phyloP scores from a whole-genome alignment of 1,140 invertebrate genomes.

The Bombus sibiricus region DNA sequence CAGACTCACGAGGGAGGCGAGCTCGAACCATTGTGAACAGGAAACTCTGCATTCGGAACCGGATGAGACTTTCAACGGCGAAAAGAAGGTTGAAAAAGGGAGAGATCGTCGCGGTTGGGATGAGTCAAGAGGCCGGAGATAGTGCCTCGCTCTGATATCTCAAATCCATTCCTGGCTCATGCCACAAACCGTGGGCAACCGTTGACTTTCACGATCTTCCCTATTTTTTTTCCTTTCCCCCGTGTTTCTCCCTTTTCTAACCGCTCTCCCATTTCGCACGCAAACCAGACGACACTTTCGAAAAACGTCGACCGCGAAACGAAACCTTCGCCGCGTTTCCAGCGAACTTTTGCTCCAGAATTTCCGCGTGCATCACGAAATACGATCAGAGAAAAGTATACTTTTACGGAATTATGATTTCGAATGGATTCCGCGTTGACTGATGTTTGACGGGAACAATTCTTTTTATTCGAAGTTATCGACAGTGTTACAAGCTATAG shows the following conservation, averaged over 20 bases:
- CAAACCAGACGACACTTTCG: neutral
- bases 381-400: neutral
- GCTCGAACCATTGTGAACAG: constrained; percentile 59
- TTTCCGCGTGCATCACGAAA: neutral
- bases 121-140: constrained; percentile 56
- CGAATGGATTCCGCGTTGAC: neutral
- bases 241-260: neutral
- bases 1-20: constrained; percentile 61
- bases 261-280: neutral
- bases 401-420: neutral
- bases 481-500: too few relatives aligned
- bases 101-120: neutral
- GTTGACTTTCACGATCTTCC: constrained; percentile 31
- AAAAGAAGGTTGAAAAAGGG: constrained; percentile 42
- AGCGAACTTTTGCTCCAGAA: constrained; percentile 28
- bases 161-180: constrained; percentile 66
- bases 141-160: constrained; percentile 65
- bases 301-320: neutral
- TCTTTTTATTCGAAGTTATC: too few relatives aligned
- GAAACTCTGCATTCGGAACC: constrained; percentile 68
- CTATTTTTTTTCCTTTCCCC: neutral
- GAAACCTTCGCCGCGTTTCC: neutral
- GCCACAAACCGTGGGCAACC: constrained; percentile 51
- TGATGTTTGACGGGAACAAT: neutral
- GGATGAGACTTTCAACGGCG: constrained; percentile 63